phyloP scores from a whole-genome alignment of 2,888 invertebrate genomes.

The Acanthosepion esculentum region DNA sequence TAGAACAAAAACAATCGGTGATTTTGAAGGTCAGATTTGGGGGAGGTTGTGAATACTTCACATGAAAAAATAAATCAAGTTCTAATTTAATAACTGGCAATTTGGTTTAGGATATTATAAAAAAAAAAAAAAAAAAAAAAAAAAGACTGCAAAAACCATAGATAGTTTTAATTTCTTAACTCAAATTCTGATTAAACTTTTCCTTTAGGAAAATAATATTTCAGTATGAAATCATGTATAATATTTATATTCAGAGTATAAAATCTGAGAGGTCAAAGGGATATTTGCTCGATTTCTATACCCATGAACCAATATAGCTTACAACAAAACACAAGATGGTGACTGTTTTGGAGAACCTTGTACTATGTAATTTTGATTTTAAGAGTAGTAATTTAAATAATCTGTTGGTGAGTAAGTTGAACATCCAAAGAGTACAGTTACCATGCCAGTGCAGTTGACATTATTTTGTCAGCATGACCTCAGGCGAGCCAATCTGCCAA shows the following conservation, averaged over 20 bases:
- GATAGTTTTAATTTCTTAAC: too few species aligned
- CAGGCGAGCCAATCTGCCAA: neutral
- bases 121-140: too few species aligned
- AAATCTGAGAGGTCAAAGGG: neutral
- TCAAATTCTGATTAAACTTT: too few species aligned
- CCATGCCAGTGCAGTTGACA: neutral
- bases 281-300: neutral
- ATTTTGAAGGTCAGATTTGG: too few species aligned
- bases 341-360: neutral
- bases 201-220: too few species aligned
- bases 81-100: too few species aligned
- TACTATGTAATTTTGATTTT: conserved; percentile 22
- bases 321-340: neutral
- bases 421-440: neutral
- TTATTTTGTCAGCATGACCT: conserved; percentile 14
- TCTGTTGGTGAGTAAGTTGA: neutral
- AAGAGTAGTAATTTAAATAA: conserved; percentile 33
- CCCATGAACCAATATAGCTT: neutral
- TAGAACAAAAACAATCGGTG: too few species aligned
- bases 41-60: too few species aligned
- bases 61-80: too few species aligned
- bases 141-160: too few species aligned
- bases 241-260: neutral
- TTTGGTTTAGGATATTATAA: too few species aligned
- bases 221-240: too few species aligned